Conservation (phyloP, 2,113 vertebrate species). For the Toxotes jaculatrix region DNA sequence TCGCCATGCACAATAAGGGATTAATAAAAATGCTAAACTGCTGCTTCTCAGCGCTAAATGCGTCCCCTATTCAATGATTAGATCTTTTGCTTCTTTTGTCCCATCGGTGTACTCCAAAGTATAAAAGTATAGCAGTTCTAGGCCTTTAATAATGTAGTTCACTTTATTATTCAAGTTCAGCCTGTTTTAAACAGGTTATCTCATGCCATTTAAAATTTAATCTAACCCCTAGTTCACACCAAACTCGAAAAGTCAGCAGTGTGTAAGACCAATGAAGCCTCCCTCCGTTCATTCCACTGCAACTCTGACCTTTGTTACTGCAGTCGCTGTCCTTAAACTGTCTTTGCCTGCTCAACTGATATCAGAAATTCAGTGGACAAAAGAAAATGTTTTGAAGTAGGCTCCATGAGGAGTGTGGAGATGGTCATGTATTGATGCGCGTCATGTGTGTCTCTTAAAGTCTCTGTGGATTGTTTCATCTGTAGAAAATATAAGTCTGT, state of each 20-base stretch:
- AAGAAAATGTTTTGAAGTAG: not conserved
- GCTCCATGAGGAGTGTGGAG: not conserved
- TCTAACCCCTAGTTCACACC: not conserved
- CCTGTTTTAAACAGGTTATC: not conserved
- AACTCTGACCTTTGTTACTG: not conserved
- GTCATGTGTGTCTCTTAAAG: not conserved
- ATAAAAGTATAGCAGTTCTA: conserved; percentile 16
- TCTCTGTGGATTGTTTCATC: not conserved
- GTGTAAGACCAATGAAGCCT: not conserved
- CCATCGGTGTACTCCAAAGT: conserved; percentile 29
- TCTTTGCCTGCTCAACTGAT: not conserved
- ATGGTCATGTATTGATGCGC: not conserved
- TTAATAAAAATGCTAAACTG: conserved; percentile 46
- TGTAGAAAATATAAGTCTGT: not conserved
- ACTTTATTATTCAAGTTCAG: conserved; percentile 30
- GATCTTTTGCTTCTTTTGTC: conserved; percentile 13
- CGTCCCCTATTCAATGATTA: conserved; percentile 34
- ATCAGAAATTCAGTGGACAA: not conserved
- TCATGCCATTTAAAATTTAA: conserved; percentile 12
- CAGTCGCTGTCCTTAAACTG: not conserved
- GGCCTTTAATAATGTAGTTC: conserved; percentile 19
- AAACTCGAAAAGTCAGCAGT: not conserved
- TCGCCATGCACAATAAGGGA: conserved; percentile 40
- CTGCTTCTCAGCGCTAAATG: conserved; percentile 34
- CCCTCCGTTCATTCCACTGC: not conserved